Percentiles rank a stretch among this genome's conserved stretches.
Evolutionary conservation across 2,113 vertebrate species (phyloP).

Genomic region (Vombatus ursinus): DNA sequence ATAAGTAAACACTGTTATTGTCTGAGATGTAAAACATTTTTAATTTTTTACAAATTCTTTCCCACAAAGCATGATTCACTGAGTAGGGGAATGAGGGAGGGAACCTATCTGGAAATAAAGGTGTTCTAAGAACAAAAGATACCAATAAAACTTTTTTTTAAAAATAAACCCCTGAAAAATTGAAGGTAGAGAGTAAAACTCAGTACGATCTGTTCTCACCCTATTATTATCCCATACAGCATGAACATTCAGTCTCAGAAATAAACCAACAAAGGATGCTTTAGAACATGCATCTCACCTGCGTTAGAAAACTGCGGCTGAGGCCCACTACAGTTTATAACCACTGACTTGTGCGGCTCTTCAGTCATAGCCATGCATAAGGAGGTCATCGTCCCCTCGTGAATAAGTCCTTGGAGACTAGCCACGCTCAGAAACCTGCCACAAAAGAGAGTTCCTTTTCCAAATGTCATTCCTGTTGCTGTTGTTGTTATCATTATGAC

Average conservation of each 20-base stretch:
- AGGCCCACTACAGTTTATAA: conserved; percentile 88
- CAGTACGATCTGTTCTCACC: neutral
- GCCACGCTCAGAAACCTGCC: conserved; percentile 94
- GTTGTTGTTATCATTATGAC: too few relatives aligned
- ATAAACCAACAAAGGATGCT: neutral
- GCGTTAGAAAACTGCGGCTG: conserved; percentile 88
- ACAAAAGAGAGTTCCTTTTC: conserved; percentile 52
- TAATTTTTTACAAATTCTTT: neutral
- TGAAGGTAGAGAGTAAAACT: neutral
- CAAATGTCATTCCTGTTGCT: neutral
- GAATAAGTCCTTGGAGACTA: conserved; percentile 94
- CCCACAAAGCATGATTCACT: neutral
- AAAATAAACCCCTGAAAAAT: neutral
- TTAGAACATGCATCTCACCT: conserved; percentile 80
- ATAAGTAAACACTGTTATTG: neutral
- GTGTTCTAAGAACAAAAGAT: neutral
- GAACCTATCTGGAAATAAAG: neutral
- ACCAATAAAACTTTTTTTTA: neutral
- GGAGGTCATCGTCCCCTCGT: conserved; percentile 92
- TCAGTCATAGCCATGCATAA: conserved; percentile 91
- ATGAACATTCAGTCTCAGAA: neutral
- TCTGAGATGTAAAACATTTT: neutral
- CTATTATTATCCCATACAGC: neutral
- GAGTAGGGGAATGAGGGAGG: neutral
- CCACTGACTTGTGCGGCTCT: conserved; percentile 85